A percentile compares a stretch with the other conserved stretches of the same genome.
phyloP scores from a whole-genome alignment of 35 echinoderm and acorn worm species.

The Ophioderma brevispina region DNA sequence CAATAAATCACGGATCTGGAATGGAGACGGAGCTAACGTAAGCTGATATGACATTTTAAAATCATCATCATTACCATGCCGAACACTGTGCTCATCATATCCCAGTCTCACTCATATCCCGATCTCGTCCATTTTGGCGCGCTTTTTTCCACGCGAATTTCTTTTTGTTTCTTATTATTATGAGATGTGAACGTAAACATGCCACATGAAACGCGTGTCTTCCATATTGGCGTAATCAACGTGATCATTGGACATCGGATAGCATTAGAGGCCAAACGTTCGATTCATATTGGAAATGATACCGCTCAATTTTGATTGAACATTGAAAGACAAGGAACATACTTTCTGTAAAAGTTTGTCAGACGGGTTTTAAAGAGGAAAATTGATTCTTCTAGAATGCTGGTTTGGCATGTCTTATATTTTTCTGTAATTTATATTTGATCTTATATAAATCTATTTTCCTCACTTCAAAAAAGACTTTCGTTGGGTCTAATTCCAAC shows the following conservation, averaged over 20 bases:
- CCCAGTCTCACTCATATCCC: neutral
- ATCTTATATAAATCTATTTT: too few relatives aligned
- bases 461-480: too few relatives aligned
- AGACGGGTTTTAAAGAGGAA: too few relatives aligned
- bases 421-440: too few relatives aligned
- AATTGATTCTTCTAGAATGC: too few relatives aligned
- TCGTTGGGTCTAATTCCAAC: too few relatives aligned
- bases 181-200: neutral
- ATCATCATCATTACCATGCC: slow-evolving; percentile 13
- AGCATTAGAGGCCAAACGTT: neutral
- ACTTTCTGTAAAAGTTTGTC: too few relatives aligned
- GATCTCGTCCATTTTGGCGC: neutral
- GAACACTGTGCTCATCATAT: neutral
- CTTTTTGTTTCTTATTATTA: neutral
- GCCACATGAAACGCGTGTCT: neutral
- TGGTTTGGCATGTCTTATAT: too few relatives aligned
- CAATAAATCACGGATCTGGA: slow-evolving; percentile 13
- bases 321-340: too few relatives aligned
- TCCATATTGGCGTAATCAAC: neutral
- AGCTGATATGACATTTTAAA: slow-evolving; percentile 14
- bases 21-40: neutral
- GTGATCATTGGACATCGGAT: neutral
- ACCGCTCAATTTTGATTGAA: neutral
- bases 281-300: neutral
- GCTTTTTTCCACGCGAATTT: neutral